These are phyloP conservation scores for Sthenelais limicola DNA, from an alignment of 2,888 invertebrate genomes.

Conservation along the genomic window DNA sequence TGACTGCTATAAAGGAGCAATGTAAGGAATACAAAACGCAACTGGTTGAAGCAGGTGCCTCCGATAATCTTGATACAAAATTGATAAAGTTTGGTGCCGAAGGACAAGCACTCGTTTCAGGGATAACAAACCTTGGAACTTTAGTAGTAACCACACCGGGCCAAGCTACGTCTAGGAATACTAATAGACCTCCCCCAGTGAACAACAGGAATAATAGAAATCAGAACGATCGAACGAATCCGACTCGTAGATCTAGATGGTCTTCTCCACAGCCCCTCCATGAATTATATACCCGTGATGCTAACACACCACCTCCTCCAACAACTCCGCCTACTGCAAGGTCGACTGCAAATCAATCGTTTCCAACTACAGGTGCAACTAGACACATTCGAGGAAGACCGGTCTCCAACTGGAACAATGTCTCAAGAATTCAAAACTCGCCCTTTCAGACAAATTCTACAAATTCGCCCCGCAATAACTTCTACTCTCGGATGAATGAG, in stretches of 20 bases:
- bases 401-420: no score
- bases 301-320: constrained; percentile 13
- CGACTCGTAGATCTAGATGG: not conserved
- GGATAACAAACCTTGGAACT: constrained; percentile 63
- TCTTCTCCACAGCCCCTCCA: constrained; percentile 23
- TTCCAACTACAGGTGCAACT: not conserved
- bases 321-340: constrained; percentile 13
- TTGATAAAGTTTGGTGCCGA: constrained; percentile 61
- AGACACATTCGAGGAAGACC: no score
- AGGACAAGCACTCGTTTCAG: constrained; percentile 59
- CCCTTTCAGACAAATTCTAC: no score
- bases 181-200: no score
- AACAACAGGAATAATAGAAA: not conserved
- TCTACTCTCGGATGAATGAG: not conserved
- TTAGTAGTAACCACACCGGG: constrained; percentile 46
- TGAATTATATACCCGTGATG: constrained; percentile 18
- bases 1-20: constrained; percentile 60
- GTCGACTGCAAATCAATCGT: not conserved
- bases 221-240: not conserved
- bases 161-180: no score
- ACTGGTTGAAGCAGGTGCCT: constrained; percentile 70
- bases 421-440: no score
- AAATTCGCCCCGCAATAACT: not conserved
- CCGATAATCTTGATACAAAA: constrained; percentile 89
- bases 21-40: constrained; percentile 62